phyloP scores from a whole-genome alignment of 2,113 vertebrate genomes.

The Leiothrix lutea region DNA sequence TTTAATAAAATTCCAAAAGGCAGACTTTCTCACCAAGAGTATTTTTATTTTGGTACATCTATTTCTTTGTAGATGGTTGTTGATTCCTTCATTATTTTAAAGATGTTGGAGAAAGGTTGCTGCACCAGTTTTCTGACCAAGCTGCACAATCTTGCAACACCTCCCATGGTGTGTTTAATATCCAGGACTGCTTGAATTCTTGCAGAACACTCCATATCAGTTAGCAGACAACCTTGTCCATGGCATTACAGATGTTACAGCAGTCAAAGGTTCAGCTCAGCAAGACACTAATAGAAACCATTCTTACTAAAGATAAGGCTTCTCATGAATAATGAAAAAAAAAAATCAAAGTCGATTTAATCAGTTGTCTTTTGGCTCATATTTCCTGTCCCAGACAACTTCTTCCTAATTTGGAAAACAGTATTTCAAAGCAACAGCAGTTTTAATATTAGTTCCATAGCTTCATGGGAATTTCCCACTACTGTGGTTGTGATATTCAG shows the following conservation, averaged over 20 bases:
- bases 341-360: background rate
- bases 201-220: background rate
- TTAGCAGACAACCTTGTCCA: background rate
- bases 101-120: background rate
- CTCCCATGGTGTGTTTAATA: background rate
- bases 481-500: background rate
- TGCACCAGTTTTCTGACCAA: background rate
- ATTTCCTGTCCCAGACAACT: background rate
- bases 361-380: background rate
- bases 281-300: constrained; percentile 8
- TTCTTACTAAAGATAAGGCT: background rate
- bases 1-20: background rate
- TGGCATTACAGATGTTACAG: background rate
- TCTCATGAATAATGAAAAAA: background rate
- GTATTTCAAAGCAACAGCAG: background rate
- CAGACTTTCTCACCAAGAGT: background rate
- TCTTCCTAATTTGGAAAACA: background rate
- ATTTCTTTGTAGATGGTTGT: background rate
- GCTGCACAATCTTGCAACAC: background rate
- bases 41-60: background rate
- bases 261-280: background rate
- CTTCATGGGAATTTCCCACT: background rate
- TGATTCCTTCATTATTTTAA: background rate
- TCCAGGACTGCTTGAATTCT: background rate
- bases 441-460: background rate